These are phyloP conservation scores for Sinocyclocheilus grahami DNA, from an alignment of 2,113 vertebrate species.

Conservation along the genomic window DNA sequence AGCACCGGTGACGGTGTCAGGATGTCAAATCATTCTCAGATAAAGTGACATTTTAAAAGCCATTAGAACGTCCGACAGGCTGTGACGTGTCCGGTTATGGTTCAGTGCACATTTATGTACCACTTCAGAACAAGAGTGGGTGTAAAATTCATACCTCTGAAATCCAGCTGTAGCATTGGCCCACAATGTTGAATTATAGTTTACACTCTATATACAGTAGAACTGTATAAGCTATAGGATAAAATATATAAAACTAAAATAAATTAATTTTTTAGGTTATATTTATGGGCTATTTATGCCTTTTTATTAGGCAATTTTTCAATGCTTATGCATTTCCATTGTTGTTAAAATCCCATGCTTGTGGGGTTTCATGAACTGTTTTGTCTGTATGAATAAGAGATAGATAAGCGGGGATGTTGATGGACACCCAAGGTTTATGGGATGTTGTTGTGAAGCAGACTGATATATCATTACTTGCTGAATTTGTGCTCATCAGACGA, in stretches of 20 bases:
- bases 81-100: not conserved
- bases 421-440: too few species aligned
- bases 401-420: too few species aligned
- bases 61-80: not conserved
- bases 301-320: too few species aligned
- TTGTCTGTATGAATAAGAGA: too few species aligned
- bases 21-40: not conserved
- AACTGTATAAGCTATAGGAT: not conserved
- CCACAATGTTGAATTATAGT: not conserved
- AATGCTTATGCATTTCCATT: too few species aligned
- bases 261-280: not conserved
- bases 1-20: not conserved
- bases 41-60: conserved; percentile 29
- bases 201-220: not conserved
- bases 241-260: not conserved
- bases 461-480: too few species aligned
- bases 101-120: not conserved
- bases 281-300: too few species aligned
- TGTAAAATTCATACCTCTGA: not conserved
- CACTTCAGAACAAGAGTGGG: not conserved
- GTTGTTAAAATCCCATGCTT: too few species aligned
- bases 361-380: too few species aligned
- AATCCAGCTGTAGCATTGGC: not conserved
- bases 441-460: too few species aligned
- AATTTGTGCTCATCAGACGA: too few species aligned